These are phyloP conservation scores for Meghimatium bilineatum DNA, from an alignment of 2,888 invertebrate genomes.

Conservation along the genomic window DNA sequence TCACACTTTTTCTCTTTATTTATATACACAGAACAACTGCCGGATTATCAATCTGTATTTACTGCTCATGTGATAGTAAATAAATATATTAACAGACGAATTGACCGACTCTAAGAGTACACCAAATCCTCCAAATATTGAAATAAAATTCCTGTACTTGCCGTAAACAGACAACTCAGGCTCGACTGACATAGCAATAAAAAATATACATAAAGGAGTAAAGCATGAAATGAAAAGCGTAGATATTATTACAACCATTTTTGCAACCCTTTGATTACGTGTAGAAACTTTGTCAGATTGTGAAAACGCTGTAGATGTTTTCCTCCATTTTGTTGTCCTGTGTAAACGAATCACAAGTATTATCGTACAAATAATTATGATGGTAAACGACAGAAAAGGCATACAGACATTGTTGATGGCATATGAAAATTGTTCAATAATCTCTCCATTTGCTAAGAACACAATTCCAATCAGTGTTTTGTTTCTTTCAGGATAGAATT, in stretches of 20 bases:
- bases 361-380: too few species aligned
- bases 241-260: not conserved
- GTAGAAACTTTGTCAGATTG: not conserved
- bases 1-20: too few species aligned
- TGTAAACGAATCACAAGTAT: too few species aligned
- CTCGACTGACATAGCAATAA: not conserved
- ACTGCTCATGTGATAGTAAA: too few species aligned
- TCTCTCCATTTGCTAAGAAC: too few species aligned
- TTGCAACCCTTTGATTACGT: not conserved
- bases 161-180: not conserved
- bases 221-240: not conserved
- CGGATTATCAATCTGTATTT: too few species aligned
- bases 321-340: not conserved
- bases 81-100: not conserved
- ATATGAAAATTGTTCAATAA: too few species aligned
- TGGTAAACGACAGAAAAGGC: too few species aligned
- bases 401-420: too few species aligned
- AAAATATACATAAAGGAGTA: not conserved
- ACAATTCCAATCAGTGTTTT: too few species aligned
- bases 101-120: not conserved
- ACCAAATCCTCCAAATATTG: not conserved
- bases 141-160: not conserved
- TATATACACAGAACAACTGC: too few species aligned
- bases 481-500: too few species aligned
- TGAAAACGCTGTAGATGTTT: not conserved